These are phyloP conservation scores for Yponomeuta sedellus DNA, from an alignment of 2,888 invertebrate genomes.

Conservation along the genomic window DNA sequence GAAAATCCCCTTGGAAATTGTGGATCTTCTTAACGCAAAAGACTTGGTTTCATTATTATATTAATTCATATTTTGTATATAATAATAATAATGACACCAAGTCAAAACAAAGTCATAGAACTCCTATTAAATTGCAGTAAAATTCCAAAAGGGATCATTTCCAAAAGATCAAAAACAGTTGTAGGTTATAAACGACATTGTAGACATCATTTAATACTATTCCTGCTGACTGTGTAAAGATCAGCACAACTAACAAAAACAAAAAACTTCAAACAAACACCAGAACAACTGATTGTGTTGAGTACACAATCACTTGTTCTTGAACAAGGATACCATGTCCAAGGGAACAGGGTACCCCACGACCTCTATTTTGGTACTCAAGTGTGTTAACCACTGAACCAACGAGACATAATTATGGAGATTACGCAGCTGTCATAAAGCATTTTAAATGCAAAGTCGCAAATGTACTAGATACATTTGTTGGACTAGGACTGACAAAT, in stretches of 20 bases:
- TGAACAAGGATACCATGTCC: no score
- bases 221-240: not conserved
- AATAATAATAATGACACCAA: not conserved
- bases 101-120: not conserved
- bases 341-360: no score
- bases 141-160: not conserved
- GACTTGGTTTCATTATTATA: no score
- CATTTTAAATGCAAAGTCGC: not conserved
- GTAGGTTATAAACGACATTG: not conserved
- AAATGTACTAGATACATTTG: not conserved
- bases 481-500: not conserved
- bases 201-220: not conserved
- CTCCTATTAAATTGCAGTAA: not conserved
- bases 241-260: no score
- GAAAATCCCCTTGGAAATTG: no score
- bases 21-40: no score
- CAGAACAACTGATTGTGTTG: no score
- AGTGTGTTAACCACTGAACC: no score
- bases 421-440: not conserved
- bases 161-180: no score
- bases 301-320: no score
- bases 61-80: not conserved
- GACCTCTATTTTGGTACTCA: no score
- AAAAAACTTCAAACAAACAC: no score
- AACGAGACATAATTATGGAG: not conserved